These are phyloP conservation scores for Halocaridina rubra DNA, from an alignment of 2,888 invertebrate species.

Conservation along the genomic window DNA sequence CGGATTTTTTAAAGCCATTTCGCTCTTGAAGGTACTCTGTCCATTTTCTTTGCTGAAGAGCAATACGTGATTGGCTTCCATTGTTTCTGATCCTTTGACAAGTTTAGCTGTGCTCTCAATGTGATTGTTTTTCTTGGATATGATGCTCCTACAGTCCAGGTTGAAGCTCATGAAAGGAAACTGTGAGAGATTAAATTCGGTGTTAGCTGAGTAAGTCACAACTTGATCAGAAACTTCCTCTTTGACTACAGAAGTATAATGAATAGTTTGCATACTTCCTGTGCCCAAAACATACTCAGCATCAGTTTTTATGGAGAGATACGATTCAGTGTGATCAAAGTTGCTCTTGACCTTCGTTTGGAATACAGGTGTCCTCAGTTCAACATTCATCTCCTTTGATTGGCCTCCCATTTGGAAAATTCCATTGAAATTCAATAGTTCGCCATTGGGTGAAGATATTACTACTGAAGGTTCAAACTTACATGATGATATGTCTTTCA, in stretches of 20 bases:
- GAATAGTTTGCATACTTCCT: slow-evolving; percentile 5
- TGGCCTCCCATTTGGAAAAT: not conserved
- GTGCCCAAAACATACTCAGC: not conserved
- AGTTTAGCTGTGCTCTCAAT: not conserved
- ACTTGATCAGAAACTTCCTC: not conserved
- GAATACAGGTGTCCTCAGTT: not conserved
- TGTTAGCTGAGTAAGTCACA: not conserved
- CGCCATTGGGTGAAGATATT: not conserved
- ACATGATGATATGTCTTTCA: not conserved
- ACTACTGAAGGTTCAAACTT: slow-evolving; percentile 14
- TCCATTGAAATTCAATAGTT: slow-evolving; percentile 8
- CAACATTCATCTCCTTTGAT: not conserved
- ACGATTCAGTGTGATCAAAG: not conserved
- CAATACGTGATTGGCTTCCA: not conserved
- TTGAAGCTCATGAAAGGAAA: not conserved
- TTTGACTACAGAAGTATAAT: not conserved
- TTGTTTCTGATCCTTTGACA: not conserved
- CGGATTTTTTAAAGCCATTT: not conserved
- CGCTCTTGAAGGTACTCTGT: not conserved
- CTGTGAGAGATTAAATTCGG: not conserved
- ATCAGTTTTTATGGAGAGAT: not conserved
- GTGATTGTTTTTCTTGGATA: not conserved
- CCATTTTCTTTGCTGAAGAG: not conserved
- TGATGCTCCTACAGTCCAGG: not conserved
- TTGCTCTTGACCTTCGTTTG: slow-evolving; percentile 1